Base-by-base conservation (phyloP, 1,140 invertebrate genomes). In the Leptestheria dahalacensis region DNA sequence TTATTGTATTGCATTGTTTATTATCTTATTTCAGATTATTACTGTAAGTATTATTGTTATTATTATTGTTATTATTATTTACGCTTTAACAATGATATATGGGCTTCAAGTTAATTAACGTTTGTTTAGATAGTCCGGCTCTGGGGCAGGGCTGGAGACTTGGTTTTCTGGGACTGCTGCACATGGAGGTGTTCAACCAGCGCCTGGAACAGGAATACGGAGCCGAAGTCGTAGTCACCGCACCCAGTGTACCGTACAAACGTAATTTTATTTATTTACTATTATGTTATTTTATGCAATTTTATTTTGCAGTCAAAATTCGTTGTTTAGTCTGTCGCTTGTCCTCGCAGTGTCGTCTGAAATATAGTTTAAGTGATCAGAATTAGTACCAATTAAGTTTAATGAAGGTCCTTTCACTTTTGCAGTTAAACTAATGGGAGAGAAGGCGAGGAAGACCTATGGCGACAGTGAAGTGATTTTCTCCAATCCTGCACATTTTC, bases 161-260 rank as follows among this genome's bases (percentile, higher is more conserved):
- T 29, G 94, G 93, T 3, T 98, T 97, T 72, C 74, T 97, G 3
- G 95, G 95, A 0, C 73, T 97, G 2, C 74, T 99, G 6, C 95
- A 98, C 70, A 83, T 98, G 78, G 94, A 98, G 72, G 93, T 97
- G 0, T 97, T 97, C 68, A 85, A 80, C 61, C 92, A 97, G 70
- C 75, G 95, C 23, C 73, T 98, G 23, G 83, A 97, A 65, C 92
- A 97, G 70, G 96, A 99, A 74, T 87, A 91, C 72, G 83, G 83
- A 66, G 83, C 90, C 6, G 81, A 88, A 67, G 82, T 92, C 1
- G 84, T 98, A 53, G 75, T 97, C 10, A 97, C 95, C 25, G 82
- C 89, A 2, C 95, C 96, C 2, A 91, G 86, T 70, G 94, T 99
- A 11, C 91, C 92, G 1, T 97, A 96, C 70, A 90, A 89, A 76